Evolutionary conservation across 2,113 vertebrate genomes (phyloP), one percentile per base, ranked within the genome.

Genomic region (Dendropsophus ebraccatus): DNA sequence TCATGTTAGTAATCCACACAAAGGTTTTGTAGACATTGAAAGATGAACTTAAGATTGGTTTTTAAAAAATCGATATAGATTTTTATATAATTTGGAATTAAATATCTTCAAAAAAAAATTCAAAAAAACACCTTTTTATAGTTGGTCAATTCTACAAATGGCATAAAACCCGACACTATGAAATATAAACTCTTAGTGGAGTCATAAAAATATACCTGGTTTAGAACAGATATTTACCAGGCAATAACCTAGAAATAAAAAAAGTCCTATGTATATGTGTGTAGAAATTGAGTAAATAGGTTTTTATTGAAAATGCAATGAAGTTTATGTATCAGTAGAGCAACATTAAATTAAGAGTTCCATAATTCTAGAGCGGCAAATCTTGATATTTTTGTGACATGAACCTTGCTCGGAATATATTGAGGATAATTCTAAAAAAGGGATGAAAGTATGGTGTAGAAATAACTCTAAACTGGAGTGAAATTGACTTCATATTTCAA

Each of bases 301-400:
- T 28, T 14, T 28, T 13, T 30, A 67, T 67, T 17, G 13, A 67
- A n/a, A 67, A 67, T 30, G 5, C 62, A 32, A 67, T 32, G 16
- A 30, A 60, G 11, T 5, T 60, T n/a, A n/a, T n/a, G 13, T 32
- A 67, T 67, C 62, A 32, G 30, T 16, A 67, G 13, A 67, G 16
- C 62, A 28, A 10, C 62, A 14, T 67, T 67, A 67, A 67, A 67
- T 32, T 32, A 32, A 13, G 62, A 30, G 4, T 32, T 32, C 25
- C 25, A 32, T 67, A 67, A 30, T 67, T 60, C 8, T 60, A 60
- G 8, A n/a, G 9, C 56, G 10, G 23, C 23, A 60, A 60, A 60
- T 60, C 56, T n/a, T 60, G 23, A 60, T 60, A 60, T n/a, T 60
- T 23, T 60, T 60, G 56, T 60, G 56, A 60, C 56, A 60, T n/a